Evolutionary conservation across 2,797 vertebrate genomes (phyloP).

Genomic region (Podarcis siculus): DNA sequence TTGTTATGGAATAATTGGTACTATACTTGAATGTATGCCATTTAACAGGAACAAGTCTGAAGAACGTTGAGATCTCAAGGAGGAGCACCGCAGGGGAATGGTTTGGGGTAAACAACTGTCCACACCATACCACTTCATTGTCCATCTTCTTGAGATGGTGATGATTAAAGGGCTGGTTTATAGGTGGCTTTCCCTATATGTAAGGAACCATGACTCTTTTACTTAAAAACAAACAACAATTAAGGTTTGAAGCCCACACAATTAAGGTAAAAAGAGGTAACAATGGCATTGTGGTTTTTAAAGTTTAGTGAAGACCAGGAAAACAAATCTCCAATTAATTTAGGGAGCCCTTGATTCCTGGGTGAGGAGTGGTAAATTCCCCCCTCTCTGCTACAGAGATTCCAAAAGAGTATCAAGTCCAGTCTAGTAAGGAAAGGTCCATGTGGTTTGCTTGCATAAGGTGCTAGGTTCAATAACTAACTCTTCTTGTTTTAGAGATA

Average conservation of each 20-base stretch:
- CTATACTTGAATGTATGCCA: conserved; percentile 25
- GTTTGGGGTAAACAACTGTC: neutral
- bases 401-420: neutral
- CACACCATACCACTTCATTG: accelerated
- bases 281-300: neutral
- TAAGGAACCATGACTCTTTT: too few relatives aligned
- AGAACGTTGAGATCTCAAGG: neutral
- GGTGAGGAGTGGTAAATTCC: neutral
- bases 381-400: neutral
- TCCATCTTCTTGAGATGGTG: neutral
- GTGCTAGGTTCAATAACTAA: neutral
- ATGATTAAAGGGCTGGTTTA: neutral
- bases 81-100: conserved; percentile 18
- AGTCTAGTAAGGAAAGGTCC: neutral
- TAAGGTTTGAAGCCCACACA: too few relatives aligned
- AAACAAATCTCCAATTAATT: neutral
- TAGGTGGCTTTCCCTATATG: neutral
- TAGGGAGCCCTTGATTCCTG: neutral
- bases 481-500: neutral
- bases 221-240: neutral
- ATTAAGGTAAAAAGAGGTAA: neutral
- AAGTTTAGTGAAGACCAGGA: neutral
- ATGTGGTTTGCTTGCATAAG: neutral
- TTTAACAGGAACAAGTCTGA: conserved; percentile 36
- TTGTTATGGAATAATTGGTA: conserved; percentile 36